A percentile compares a stretch with the other conserved stretches of the same genome.
Evolutionary conservation across 1,140 invertebrate species (phyloP).

Genomic region (Megalonaias nervosa): DNA sequence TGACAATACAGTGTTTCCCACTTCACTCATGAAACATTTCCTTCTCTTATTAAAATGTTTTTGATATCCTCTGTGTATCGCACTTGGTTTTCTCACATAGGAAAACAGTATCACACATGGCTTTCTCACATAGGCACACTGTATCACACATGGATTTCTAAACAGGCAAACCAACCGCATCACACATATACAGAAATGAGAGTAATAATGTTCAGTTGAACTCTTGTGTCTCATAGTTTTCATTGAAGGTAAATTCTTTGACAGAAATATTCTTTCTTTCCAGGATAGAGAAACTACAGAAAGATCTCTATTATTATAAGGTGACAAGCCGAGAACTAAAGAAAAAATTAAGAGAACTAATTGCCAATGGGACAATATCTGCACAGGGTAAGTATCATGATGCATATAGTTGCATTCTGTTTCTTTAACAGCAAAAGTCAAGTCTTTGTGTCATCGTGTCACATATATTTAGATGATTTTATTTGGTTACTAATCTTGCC

Average conservation of each 20-base stretch:
- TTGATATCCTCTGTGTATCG: no score
- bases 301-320: constrained; percentile 72
- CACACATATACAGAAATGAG: background rate
- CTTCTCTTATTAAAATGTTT: no score
- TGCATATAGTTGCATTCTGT: background rate
- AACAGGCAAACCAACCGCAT: background rate
- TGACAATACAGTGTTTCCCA: no score
- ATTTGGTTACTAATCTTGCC: no score
- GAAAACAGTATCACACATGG: background rate
- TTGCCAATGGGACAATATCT: constrained; percentile 48
- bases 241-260: background rate
- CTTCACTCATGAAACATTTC: no score
- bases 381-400: constrained; percentile 38
- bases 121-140: background rate
- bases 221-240: background rate
- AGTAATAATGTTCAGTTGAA: background rate
- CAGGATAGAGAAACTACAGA: constrained; percentile 68
- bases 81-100: background rate
- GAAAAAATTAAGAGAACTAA: constrained; percentile 60
- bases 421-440: no score
- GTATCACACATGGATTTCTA: background rate
- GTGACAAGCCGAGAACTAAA: constrained; percentile 69
- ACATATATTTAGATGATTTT: no score
- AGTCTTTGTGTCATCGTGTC: no score
- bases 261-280: constrained; percentile 4